Base-by-base conservation (phyloP, 1,140 invertebrate genomes). In the Anastrepha ludens region DNA sequence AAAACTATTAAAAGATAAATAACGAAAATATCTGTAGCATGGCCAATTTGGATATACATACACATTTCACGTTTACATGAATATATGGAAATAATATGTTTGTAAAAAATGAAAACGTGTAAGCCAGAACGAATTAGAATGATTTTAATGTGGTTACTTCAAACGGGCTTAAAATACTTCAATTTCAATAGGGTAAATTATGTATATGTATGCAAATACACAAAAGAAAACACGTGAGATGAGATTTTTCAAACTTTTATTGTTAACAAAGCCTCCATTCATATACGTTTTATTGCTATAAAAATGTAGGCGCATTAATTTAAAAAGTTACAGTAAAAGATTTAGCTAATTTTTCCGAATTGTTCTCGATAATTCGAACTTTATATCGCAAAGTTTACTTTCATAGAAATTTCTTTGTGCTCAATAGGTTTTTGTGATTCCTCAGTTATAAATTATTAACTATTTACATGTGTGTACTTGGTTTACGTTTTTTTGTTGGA, bases 1-100 rank as follows among this genome's bases (percentile, higher is more conserved):
- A 81, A 55, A 44, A 55, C 74, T 81, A 74, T 74, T 81, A 81
- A 81, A 81, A 81, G 15, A 81, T 81, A 55, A 81, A 81, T 81
- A 81, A 81, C 67, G 29, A 81, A 81, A 81, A 47, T 81, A 81
- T 81, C 17, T 81, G 47, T 81, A 55, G 44, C 47, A 81, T 55
- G 47, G n/a, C 74, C 74, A 81, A 81, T 81, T 81, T 81, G 74
- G 55, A 81, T 55, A 74, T 74, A 74, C 41, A 74, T 41, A 81
- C 44, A 81, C n/a, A 20, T 67, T 67, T 9, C 7, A 67, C 47
- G 47, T 81, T 13, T 81, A 9, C 9, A 55, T 55, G 47, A 13
- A 81, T 55, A 50, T 81, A 81, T 81, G 17, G 17, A 81, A 44
- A 81, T 9, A 81, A 47, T n/a, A 81, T 55, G 17, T 58, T 50